Base-by-base conservation (phyloP, 2,888 invertebrate species). In the Salpingus planirostris region DNA sequence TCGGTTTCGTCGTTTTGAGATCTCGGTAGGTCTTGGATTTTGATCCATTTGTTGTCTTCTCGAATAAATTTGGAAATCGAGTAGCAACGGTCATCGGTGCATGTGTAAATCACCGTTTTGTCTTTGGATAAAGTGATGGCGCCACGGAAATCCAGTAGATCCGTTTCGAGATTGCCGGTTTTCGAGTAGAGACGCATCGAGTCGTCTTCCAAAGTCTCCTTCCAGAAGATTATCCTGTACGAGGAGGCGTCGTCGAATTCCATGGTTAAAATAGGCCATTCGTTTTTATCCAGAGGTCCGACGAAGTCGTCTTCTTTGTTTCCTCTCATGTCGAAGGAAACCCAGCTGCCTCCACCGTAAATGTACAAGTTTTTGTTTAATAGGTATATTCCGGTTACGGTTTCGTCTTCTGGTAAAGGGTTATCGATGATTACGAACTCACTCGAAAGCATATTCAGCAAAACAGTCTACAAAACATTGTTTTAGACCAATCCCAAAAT, bases 361-460 rank as follows among this genome's bases (percentile, higher is more conserved):
- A 91, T 78, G 43, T 86, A 79, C 48, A 88, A 72, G 49, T 74
- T 76, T 28, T 79, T 74, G 55, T 83, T 80, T 27, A 80, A 66
- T 27, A 86, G 62, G 49, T 66, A 70, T 1, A 82, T 69, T 1
- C 84, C 84, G 13, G 68, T 69, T 1, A 87, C 76, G 13, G 68
- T 64, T 44, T 70, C 70, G 40, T 71, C 71, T 51, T 82, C 81
- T 7, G 78, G 72, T 11, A 92, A 68, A 1, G 90, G 90, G 57
- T 91, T 90, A 24, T 88, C 82, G 31, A 95, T 79, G 1, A 85
- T 75, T 7, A 86, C 74, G 53, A 85, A 90, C 64, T 97, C 96
- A 55, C 93, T 95, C 2, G 95, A 93, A 34, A 95, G 70, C 71
- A 92, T 88, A 55, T 93, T 92, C 11, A 95, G 70, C 2, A 96